Evolutionary conservation across 2,113 vertebrate genomes (phyloP).

Genomic region (Melanocharis versteri): DNA sequence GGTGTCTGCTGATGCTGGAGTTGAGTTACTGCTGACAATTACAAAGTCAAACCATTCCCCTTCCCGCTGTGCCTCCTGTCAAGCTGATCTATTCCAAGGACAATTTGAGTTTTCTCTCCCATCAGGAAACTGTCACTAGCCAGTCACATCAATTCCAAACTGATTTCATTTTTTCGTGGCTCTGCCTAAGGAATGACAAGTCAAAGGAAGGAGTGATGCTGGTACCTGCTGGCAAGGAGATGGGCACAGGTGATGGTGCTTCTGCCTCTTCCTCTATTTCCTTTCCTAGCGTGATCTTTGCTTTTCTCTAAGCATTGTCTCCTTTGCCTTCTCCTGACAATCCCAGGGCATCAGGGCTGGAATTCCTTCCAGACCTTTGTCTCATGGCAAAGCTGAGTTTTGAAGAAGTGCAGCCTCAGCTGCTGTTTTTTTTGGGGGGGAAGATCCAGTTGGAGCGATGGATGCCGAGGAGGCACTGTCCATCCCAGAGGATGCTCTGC

Average conservation of each 20-base stretch:
- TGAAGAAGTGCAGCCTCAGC: neutral
- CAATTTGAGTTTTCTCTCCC: neutral
- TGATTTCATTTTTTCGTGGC: neutral
- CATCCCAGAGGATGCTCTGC: neutral
- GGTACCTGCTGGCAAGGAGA: neutral
- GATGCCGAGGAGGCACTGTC: neutral
- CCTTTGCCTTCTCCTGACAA: neutral
- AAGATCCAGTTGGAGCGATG: rapidly evolving
- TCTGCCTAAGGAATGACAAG: neutral
- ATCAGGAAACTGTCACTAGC: neutral
- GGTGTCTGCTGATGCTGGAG: neutral
- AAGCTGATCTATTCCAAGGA: neutral
- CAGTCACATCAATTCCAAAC: neutral
- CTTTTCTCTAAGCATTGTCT: neutral
- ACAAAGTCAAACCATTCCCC: neutral
- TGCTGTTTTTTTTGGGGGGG: rapidly evolving
- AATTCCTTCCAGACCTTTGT: neutral
- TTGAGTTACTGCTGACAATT: conserved; percentile 12
- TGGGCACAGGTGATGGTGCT: neutral
- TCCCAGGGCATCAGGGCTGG: neutral
- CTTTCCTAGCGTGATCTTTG: neutral
- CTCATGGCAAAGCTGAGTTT: neutral
- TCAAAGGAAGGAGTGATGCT: neutral
- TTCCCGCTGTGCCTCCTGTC: conserved; percentile 7
- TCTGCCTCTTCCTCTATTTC: neutral